Conservation (phyloP, 2,888 invertebrate species). For the Hipparchia sbordonii region DNA sequence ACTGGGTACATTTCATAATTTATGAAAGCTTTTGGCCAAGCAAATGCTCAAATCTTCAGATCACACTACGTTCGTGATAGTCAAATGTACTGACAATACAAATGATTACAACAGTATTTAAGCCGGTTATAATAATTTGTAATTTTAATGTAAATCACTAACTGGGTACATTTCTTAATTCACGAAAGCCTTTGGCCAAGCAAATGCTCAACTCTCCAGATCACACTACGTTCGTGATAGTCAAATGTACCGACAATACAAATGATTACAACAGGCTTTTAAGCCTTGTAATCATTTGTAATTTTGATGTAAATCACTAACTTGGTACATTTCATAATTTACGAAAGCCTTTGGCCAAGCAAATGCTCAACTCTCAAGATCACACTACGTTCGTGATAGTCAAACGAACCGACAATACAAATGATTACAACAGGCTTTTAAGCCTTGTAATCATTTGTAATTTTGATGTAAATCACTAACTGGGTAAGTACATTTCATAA, state of each 20-base stretch:
- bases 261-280: conserved; percentile 23
- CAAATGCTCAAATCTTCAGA: neutral
- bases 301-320: no score
- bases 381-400: neutral
- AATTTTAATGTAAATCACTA: no score
- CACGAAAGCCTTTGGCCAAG: no score
- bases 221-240: neutral
- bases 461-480: no score
- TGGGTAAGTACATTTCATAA: neutral
- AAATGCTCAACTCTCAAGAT: no score
- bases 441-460: neutral
- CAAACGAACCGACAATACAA: conserved; percentile 24
- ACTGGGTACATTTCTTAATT: no score
- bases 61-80: neutral
- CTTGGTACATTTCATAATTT: no score
- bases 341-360: no score
- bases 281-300: conserved; percentile 3
- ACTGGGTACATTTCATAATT: neutral
- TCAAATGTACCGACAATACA: conserved; percentile 23
- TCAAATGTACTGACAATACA: no score
- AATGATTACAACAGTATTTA: no score
- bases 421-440: conserved; percentile 24
- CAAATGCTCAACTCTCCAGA: no score
- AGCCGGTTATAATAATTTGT: no score
- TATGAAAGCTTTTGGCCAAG: neutral